phyloP scores from a whole-genome alignment of 2,113 vertebrate genomes.

The Alligator sinensis region DNA sequence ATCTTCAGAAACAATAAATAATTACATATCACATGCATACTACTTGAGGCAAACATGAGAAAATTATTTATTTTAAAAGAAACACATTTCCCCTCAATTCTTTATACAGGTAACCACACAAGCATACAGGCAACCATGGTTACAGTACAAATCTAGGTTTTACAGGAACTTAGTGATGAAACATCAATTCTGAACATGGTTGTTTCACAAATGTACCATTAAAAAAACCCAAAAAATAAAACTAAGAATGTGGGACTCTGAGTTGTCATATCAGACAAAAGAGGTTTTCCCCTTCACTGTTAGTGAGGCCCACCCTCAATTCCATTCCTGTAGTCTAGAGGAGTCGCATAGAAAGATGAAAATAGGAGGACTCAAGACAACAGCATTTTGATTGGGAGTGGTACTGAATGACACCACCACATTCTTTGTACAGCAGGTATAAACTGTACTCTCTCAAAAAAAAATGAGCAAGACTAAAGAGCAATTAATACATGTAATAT shows the following conservation, averaged over 20 bases:
- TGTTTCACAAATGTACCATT: neutral
- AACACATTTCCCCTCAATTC: neutral
- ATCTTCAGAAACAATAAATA: conserved; percentile 81
- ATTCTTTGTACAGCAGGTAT: neutral
- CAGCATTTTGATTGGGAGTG: neutral
- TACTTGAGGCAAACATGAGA: neutral
- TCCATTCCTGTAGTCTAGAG: neutral
- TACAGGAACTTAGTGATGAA: neutral
- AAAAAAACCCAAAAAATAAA: neutral
- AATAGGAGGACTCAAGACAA: neutral
- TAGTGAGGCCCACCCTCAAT: neutral
- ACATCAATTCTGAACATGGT: neutral
- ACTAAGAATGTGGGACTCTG: neutral
- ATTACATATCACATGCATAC: neutral
- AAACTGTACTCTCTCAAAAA: neutral
- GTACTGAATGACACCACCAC: neutral
- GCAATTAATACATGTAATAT: neutral
- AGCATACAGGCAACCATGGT: neutral
- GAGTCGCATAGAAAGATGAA: neutral
- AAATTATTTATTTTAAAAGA: neutral
- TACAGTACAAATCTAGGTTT: neutral
- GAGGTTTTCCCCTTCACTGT: neutral
- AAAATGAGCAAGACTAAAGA: neutral
- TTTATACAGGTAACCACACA: neutral
- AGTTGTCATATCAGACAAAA: neutral